Evolutionary conservation across 2,797 vertebrate genomes (phyloP).

Genomic region (Coluber constrictor): DNA sequence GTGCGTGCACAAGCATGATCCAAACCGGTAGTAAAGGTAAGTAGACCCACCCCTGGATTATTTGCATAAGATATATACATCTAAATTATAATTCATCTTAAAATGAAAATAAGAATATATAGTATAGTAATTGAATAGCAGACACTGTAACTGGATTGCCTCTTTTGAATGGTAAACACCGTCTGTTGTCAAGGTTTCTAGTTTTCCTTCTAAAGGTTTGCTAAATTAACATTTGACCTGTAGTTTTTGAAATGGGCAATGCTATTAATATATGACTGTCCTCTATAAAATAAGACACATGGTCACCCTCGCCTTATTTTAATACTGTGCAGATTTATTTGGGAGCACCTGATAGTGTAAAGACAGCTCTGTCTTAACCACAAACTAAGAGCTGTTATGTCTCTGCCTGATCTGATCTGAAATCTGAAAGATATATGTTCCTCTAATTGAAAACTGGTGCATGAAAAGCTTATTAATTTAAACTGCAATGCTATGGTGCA

Average conservation of each 20-base stretch:
- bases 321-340: neutral
- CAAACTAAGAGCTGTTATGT: fast-evolving
- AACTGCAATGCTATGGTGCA: conserved; percentile 17
- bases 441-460: conserved; percentile 44
- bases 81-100: neutral
- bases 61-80: neutral
- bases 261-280: neutral
- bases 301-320: neutral
- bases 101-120: neutral
- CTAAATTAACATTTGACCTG: neutral
- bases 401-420: neutral
- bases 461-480: conserved; percentile 33
- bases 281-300: neutral
- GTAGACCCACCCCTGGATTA: neutral
- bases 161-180: neutral
- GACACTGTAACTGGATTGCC: neutral
- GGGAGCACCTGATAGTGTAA: fast-evolving
- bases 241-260: neutral
- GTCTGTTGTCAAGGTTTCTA: neutral
- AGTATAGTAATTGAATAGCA: neutral
- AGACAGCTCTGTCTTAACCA: fast-evolving
- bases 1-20: no score
- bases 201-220: neutral
- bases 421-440: neutral
- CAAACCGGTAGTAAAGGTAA: no score